These are phyloP conservation scores for Taphrorychus bicolor DNA, from an alignment of 2,888 invertebrate species.

Conservation along the genomic window DNA sequence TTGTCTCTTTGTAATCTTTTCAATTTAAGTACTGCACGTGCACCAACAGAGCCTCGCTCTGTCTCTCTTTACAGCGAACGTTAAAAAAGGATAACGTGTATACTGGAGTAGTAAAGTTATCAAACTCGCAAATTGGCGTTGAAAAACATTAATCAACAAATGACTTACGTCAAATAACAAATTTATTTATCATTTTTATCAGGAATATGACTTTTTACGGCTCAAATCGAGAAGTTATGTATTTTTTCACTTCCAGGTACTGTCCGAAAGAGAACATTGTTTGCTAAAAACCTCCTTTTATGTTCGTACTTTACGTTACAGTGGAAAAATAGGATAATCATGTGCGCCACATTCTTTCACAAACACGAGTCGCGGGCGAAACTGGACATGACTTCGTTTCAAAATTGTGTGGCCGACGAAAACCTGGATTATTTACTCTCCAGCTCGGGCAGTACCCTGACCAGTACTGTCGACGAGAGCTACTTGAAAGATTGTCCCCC, in stretches of 20 bases:
- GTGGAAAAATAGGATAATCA: conserved; percentile 16
- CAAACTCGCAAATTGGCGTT: too few species aligned
- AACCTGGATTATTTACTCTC: conserved; percentile 59
- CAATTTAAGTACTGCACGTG: too few species aligned
- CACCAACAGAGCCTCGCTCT: too few species aligned
- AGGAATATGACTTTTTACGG: background rate
- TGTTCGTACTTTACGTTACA: background rate
- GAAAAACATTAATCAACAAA: background rate
- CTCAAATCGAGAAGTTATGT: background rate
- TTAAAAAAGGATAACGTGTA: background rate
- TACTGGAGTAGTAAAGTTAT: too few species aligned
- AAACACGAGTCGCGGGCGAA: conserved; percentile 55
- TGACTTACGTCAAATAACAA: conserved; percentile 39
- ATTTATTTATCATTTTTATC: conserved; percentile 7
- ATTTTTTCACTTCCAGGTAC: background rate
- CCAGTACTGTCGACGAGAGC: conserved; percentile 14
- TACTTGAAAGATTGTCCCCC: conserved; percentile 44
- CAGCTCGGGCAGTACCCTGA: conserved; percentile 57
- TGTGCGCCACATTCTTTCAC: conserved; percentile 45
- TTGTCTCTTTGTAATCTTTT: too few species aligned
- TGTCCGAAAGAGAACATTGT: background rate
- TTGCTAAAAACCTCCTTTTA: background rate
- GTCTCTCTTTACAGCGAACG: too few species aligned
- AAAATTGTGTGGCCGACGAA: conserved; percentile 63
- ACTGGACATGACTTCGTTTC: conserved; percentile 63